Percentiles rank a stretch among this genome's conserved stretches.
These are phyloP conservation scores for Agapornis canus DNA, from an alignment of 2,797 vertebrate genomes.

Conservation along the genomic window DNA sequence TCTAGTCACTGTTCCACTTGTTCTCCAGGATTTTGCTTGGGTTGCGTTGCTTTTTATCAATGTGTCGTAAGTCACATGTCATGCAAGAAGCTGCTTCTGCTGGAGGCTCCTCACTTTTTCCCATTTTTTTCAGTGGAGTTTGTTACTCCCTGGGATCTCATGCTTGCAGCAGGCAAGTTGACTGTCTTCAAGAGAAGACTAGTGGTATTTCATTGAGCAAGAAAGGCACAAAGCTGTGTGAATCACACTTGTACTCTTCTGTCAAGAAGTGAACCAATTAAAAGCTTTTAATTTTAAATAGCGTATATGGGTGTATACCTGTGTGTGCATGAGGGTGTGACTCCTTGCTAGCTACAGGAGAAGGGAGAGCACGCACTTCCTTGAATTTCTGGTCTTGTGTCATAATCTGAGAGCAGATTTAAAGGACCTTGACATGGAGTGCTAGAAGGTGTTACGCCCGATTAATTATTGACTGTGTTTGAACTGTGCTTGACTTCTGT, in stretches of 20 bases:
- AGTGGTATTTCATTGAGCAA: neutral
- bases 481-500: neutral
- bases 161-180: neutral
- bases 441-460: neutral
- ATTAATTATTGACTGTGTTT: neutral
- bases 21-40: neutral
- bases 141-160: neutral
- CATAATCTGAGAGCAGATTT: neutral
- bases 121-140: neutral
- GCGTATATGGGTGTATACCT: neutral
- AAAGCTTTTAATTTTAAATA: neutral
- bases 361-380: neutral
- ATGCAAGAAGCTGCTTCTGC: neutral
- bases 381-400: neutral
- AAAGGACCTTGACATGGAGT: neutral
- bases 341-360: neutral
- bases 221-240: neutral
- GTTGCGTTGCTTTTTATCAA: neutral
- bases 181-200: neutral
- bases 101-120: neutral
- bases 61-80: neutral
- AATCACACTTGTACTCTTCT: neutral
- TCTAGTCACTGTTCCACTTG: neutral
- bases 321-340: neutral
- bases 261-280: neutral